Percentiles rank a stretch among this genome's conserved stretches.
These are phyloP conservation scores for Rhabdophis nuchalis DNA, from an alignment of 2,797 vertebrate species.

Conservation along the genomic window DNA sequence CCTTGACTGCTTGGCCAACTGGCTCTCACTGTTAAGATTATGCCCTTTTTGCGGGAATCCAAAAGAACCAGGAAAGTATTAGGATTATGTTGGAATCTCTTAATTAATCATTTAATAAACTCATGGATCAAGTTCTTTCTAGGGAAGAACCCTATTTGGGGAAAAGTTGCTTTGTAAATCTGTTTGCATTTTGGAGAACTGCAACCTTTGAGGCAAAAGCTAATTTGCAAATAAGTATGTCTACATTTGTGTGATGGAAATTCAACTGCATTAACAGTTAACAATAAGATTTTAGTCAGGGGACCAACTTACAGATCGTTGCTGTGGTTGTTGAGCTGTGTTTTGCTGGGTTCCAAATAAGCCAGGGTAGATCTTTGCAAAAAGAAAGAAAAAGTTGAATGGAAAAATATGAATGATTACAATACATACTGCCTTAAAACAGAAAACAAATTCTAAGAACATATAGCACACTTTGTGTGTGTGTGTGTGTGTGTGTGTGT, in stretches of 20 bases:
- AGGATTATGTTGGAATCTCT: background rate
- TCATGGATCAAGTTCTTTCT: background rate
- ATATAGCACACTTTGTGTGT: background rate
- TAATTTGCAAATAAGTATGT: background rate
- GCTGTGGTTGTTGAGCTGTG: constrained; percentile 32
- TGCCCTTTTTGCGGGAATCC: background rate
- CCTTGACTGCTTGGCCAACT: background rate
- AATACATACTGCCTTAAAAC: background rate
- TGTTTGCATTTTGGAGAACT: background rate
- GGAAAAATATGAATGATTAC: background rate
- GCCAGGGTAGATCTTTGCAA: constrained; percentile 39
- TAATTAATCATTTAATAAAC: background rate
- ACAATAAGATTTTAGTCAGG: background rate
- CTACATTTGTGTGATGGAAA: background rate
- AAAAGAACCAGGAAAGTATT: background rate
- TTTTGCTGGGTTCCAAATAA: constrained; percentile 38
- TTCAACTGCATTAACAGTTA: background rate
- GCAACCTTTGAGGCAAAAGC: background rate
- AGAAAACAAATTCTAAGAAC: background rate
- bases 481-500: background rate
- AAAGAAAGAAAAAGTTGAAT: constrained; percentile 23
- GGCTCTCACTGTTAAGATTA: background rate
- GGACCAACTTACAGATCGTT: constrained; percentile 37
- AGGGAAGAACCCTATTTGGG: background rate
- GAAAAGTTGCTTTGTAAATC: background rate